Conservation (phyloP, 2,113 vertebrate genomes). For the Dicerorhinus sumatrensis region DNA sequence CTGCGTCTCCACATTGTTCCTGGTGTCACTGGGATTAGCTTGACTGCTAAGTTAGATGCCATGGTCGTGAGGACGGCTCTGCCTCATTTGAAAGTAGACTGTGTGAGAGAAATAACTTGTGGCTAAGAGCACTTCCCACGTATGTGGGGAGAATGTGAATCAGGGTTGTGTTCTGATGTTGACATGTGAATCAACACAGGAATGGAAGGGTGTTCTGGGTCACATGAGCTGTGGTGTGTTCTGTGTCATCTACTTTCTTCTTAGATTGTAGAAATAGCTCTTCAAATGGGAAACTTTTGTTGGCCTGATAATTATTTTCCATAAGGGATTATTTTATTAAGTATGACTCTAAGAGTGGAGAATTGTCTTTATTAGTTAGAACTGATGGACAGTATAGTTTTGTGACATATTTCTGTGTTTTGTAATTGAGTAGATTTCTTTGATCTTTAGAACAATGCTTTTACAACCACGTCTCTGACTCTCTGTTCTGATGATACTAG, state of each 20-base stretch:
- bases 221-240: too few species aligned
- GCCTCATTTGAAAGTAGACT: neutral
- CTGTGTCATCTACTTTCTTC: too few species aligned
- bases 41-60: neutral
- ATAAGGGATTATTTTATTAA: neutral
- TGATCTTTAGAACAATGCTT: neutral
- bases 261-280: neutral
- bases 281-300: neutral
- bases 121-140: neutral
- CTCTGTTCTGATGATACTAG: too few species aligned
- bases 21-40: neutral
- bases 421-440: neutral
- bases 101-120: too few species aligned
- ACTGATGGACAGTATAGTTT: neutral
- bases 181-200: neutral
- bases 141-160: too few species aligned
- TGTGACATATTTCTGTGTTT: neutral
- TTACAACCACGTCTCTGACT: neutral
- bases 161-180: neutral
- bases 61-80: neutral
- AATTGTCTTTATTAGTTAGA: neutral
- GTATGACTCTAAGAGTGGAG: neutral
- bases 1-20: neutral
- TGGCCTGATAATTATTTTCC: neutral
- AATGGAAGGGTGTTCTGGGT: too few species aligned